Evolutionary conservation across 1,140 invertebrate genomes (phyloP), one percentile per base, ranked within the genome.

Genomic region (Drosophila triauraria): DNA sequence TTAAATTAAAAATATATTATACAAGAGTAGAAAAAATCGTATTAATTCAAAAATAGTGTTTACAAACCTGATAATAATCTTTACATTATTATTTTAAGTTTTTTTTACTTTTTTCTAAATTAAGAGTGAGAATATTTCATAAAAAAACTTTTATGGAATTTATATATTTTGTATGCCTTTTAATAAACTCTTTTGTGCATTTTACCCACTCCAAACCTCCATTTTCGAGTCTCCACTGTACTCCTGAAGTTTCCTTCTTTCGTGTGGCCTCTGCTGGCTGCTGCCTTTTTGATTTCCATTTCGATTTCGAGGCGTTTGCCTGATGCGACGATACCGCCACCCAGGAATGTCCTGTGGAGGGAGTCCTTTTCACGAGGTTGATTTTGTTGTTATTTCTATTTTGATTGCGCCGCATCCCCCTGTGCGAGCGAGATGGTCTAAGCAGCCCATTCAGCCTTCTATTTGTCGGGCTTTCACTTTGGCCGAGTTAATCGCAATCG

Each of bases 281-380:
- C 69, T 91, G 90, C 90, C 90, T 91, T 91, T 91, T 91, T 91
- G 90, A 91, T 91, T 91, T 90, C 80, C 77, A 91, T 91, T 91
- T 87, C 91, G 90, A 91, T 91, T 91, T 86, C 75, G 80, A 91
- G 90, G 90, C 90, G 90, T 91, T 91, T 81, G 90, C 81, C 79
- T 88, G 85, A 87, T 91, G 88, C 77, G 83, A 84, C 84, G 90
- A 91, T 91, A 91, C 90, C 78, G 76, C 84, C 90, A 91, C 90
- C 90, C 90, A 91, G 67, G 44, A 59, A 48, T 40, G 60, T 32
- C 51, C 59, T 44, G 61, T 56, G 57, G 20, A 51, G 44, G 71
- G 62, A 57, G 57, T 59, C 42, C 25, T 44, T 50, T 69, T 75
- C 51, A 69, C 50, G 50, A 69, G 74, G 38, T 50, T 47, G 59